Evolutionary conservation across 1,140 invertebrate species (phyloP), one percentile per base, ranked within the genome.

Genomic region (Danaus plexippus): DNA sequence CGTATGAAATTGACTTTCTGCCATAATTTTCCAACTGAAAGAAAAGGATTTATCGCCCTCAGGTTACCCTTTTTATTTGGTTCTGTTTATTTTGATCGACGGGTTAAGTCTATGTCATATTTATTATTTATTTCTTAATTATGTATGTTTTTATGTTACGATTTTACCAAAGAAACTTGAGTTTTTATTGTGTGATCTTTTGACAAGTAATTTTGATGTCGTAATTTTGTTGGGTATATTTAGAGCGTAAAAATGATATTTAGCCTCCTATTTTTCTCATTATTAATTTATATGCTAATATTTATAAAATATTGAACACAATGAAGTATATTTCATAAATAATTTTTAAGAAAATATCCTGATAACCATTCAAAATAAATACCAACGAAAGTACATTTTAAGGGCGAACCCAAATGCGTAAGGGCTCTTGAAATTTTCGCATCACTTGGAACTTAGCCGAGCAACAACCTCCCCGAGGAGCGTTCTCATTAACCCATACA

Each of bases 1-100:
- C 52, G 60, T 63, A 52, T 63, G 65, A 67, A 64, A 64, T 67
- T 64, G 61, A 57, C 53, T 66, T 59, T 55, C 48, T 61, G 54
- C 57, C 54, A 49, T 63, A 63, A 62, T 59, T 64, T 64, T 57
- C 43, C 50, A 48, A 43, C 51, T 59, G 47, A 60, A 54, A 55
- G 42, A 43, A 53, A 47, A 55, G 52, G 32, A 49, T 49, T 59
- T 51, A 54, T 51, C 53, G n/a, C 45, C 42, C 54, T 59, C 47
- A 54, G 47, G 54, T 59, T 54, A 51, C 48, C 48, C 11, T 42
- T 45, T 51, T 57, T 41, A 15, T 15, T 15, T 15, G 15, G 15
- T 15, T 15, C 15, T 15, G 15, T 15, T 15, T 15, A 15, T 15
- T 15, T 15, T 15, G 15, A 15, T 15, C 15, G 15, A 15, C 15